Percentiles rank a stretch among this genome's conserved stretches.
phyloP scores from a whole-genome alignment of 2,888 invertebrate species.

The Sipha maydis region DNA sequence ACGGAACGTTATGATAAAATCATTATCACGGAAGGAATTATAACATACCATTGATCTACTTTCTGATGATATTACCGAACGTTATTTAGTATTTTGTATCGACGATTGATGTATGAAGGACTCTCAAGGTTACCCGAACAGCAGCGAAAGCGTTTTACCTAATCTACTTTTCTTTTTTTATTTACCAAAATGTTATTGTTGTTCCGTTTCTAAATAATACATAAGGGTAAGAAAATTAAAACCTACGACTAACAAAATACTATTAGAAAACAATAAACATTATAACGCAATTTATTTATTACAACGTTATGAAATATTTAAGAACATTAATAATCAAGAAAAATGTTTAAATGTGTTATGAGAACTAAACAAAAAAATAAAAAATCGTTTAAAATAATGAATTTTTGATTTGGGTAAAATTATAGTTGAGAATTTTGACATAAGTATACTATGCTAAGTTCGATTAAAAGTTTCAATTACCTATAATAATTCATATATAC shows the following conservation, averaged over 20 bases:
- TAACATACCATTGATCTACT: conserved; percentile 36
- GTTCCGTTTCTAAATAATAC: not conserved
- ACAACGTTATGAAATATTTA: not conserved
- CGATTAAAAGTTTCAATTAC: too few species aligned
- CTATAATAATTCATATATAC: too few species aligned
- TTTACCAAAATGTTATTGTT: conserved; percentile 5
- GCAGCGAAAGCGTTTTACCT: conserved; percentile 34
- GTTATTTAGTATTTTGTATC: not conserved
- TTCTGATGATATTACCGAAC: conserved; percentile 37
- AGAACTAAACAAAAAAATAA: not conserved
- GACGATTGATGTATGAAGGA: conserved; percentile 17
- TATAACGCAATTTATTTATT: not conserved
- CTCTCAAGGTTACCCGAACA: conserved; percentile 28
- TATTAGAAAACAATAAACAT: not conserved
- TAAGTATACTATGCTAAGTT: too few species aligned
- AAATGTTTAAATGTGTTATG: not conserved
- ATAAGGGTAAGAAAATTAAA: not conserved
- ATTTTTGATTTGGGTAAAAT: too few species aligned
- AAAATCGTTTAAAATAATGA: not conserved
- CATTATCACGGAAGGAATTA: conserved; percentile 18
- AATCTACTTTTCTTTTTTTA: conserved; percentile 44
- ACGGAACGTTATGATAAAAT: not conserved
- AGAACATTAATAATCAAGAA: not conserved
- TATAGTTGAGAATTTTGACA: too few species aligned
- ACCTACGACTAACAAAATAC: not conserved